These are phyloP conservation scores for Bathynomus jamesi DNA, from an alignment of 1,140 invertebrate species.

Conservation along the genomic window DNA sequence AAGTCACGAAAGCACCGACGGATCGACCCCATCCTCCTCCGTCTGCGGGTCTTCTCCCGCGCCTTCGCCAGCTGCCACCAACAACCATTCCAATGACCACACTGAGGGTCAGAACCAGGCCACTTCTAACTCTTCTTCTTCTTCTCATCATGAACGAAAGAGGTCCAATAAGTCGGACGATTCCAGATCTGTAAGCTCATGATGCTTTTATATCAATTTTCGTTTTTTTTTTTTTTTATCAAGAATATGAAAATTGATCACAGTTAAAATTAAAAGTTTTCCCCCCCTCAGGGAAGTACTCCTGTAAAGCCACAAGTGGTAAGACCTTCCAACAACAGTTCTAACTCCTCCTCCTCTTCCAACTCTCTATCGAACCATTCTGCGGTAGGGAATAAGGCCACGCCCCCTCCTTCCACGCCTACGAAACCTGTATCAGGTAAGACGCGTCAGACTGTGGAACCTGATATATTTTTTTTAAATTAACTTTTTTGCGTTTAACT, in stretches of 20 bases:
- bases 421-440: constrained; percentile 39
- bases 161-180: constrained; percentile 1
- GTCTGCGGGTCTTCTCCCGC: constrained; percentile 62
- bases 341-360: constrained; percentile 10
- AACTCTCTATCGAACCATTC: background rate
- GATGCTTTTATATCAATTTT: background rate
- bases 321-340: constrained; percentile 53
- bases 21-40: constrained; percentile 64
- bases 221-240: background rate
- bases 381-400: constrained; percentile 26
- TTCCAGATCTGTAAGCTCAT: constrained; percentile 27
- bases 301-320: constrained; percentile 66
- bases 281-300: constrained; percentile 43
- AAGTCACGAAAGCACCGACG: constrained; percentile 40
- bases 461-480: background rate
- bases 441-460: background rate
- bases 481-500: too few species aligned
- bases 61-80: constrained; percentile 51
- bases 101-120: background rate
- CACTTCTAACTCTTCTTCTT: background rate
- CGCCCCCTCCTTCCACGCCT: constrained; percentile 37
- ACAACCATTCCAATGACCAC: constrained; percentile 5
- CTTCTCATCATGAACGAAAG: background rate
- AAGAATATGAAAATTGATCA: background rate
- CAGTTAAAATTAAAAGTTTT: constrained; percentile 22